phyloP scores from a whole-genome alignment of 2,888 invertebrate genomes.

The Meteorus cinctellus region DNA sequence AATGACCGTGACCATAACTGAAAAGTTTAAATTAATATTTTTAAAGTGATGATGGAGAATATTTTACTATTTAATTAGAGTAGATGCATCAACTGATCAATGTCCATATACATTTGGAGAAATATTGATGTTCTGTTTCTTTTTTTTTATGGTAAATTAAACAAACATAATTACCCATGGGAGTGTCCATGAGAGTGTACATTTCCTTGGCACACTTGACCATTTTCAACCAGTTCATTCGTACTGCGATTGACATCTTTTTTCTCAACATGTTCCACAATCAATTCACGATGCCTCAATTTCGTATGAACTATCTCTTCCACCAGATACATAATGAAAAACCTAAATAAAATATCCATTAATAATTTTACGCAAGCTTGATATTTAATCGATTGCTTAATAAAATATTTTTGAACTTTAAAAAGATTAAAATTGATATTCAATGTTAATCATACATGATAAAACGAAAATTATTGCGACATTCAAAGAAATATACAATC shows the following conservation, averaged over 20 bases:
- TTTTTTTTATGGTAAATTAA: neutral
- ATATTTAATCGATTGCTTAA: neutral
- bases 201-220: slow-evolving; percentile 48
- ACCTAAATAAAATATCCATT: slow-evolving; percentile 53
- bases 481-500: neutral
- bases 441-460: neutral
- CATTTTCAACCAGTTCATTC: slow-evolving; percentile 68
- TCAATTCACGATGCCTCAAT: slow-evolving; percentile 70
- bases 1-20: slow-evolving; percentile 60
- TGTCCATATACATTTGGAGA: neutral
- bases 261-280: slow-evolving; percentile 41
- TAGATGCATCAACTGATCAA: neutral
- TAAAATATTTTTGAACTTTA: neutral
- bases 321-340: slow-evolving; percentile 76
- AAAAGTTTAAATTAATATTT: slow-evolving; percentile 12
- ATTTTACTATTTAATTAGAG: neutral
- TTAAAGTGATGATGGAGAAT: neutral
- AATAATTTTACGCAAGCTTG: neutral
- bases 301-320: slow-evolving; percentile 86
- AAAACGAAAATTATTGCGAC: neutral
- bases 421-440: neutral
- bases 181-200: slow-evolving; percentile 52
- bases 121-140: neutral
- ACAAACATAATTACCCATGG: slow-evolving; percentile 55
- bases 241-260: slow-evolving; percentile 64